Percentiles rank a stretch among this genome's conserved stretches.
Evolutionary conservation across 2,888 invertebrate species (phyloP).

Genomic region (Cheiracanthium punctorium): DNA sequence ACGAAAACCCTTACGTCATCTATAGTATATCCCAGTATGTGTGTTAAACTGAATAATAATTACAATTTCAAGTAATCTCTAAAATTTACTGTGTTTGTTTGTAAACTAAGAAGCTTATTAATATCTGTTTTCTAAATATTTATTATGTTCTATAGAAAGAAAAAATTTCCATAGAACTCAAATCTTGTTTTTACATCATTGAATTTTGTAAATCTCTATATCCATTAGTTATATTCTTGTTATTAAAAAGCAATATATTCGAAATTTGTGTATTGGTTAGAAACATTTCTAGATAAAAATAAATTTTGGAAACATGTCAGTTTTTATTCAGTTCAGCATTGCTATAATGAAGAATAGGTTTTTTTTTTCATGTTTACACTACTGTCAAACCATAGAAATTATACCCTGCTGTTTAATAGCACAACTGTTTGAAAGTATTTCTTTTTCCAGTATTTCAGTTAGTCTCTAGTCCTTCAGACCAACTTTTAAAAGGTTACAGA

Average conservation of each 20-base stretch:
- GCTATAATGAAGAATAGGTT: no score
- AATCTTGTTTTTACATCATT: conserved; percentile 47
- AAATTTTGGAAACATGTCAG: conserved; percentile 56
- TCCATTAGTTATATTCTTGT: conserved; percentile 51
- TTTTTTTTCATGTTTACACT: no score
- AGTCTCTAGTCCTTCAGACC: no score
- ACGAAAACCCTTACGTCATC: conserved; percentile 27
- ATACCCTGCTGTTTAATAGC: no score
- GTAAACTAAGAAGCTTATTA: conserved; percentile 32
- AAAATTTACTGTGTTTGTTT: conserved; percentile 35
- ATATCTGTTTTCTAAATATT: conserved; percentile 26
- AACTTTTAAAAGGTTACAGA: no score
- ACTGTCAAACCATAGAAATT: no score
- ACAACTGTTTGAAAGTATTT: no score
- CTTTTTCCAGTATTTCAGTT: no score
- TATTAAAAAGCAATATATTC: conserved; percentile 61
- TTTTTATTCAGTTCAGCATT: no score
- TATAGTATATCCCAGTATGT: conserved; percentile 43
- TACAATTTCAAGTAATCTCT: conserved; percentile 21
- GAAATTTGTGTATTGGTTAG: conserved; percentile 63
- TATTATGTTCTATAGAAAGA: conserved; percentile 31
- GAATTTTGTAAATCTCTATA: conserved; percentile 45
- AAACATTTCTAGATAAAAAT: conserved; percentile 63
- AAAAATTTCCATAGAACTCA: conserved; percentile 44
- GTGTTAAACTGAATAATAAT: conserved; percentile 35